phyloP scores from a whole-genome alignment of 2,888 invertebrate species.

The Linnaemya vulpina region DNA sequence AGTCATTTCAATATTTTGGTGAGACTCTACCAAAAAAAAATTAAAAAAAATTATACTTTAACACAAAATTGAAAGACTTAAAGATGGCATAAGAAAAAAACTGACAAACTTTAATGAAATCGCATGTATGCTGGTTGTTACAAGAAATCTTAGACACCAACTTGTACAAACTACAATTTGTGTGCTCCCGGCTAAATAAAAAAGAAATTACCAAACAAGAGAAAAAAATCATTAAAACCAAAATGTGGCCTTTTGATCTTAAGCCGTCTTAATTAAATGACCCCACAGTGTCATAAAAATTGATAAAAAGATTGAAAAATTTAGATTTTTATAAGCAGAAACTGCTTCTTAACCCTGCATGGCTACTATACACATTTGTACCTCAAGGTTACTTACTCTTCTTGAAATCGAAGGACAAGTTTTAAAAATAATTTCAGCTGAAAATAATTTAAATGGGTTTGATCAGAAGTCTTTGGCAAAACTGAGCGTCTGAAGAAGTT shows the following conservation, averaged over 20 bases:
- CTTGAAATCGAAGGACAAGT: too few species aligned
- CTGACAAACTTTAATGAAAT: slow-evolving; percentile 56
- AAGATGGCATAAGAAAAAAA: slow-evolving; percentile 1
- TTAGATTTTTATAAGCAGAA: slow-evolving; percentile 12
- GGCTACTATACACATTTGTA: too few species aligned
- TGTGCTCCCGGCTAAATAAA: slow-evolving; percentile 62
- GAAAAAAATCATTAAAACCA: slow-evolving; percentile 50
- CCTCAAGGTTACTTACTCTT: too few species aligned
- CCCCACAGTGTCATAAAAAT: slow-evolving; percentile 72
- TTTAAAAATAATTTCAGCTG: too few species aligned
- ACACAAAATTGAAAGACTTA: slow-evolving; percentile 35
- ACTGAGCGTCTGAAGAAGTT: too few species aligned
- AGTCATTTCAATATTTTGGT: slow-evolving; percentile 28
- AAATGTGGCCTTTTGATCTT: slow-evolving; percentile 61
- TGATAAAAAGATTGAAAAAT: slow-evolving; percentile 70
- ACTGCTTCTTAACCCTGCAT: slow-evolving; percentile 10
- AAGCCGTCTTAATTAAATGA: slow-evolving; percentile 71
- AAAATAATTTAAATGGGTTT: too few species aligned
- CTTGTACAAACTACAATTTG: slow-evolving; percentile 42
- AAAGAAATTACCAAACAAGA: slow-evolving; percentile 25
- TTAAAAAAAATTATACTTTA: slow-evolving; percentile 27
- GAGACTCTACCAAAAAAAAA: slow-evolving; percentile 17
- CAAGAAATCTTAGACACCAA: slow-evolving; percentile 62
- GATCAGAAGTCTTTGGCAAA: too few species aligned
- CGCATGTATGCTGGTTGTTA: slow-evolving; percentile 63